Conservation (phyloP, 2,888 invertebrate genomes). For the Sturmia bella region DNA sequence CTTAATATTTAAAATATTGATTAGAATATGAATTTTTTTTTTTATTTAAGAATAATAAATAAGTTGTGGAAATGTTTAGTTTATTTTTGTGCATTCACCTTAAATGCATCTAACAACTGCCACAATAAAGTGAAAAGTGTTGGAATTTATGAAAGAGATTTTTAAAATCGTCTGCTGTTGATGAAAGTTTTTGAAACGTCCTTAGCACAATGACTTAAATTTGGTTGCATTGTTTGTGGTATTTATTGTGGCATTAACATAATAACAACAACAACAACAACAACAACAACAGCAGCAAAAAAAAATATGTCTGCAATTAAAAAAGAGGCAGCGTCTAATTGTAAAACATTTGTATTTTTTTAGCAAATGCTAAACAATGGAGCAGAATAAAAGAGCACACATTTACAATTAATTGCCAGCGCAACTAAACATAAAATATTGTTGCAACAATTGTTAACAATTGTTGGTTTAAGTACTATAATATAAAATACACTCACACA, state of each 20-base stretch:
- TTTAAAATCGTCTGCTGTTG: slow-evolving; percentile 45
- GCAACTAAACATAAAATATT: slow-evolving; percentile 74
- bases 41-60: too few relatives aligned
- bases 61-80: too few relatives aligned
- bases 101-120: slow-evolving; percentile 17
- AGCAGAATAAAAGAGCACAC: slow-evolving; percentile 72
- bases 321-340: slow-evolving; percentile 63
- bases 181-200: slow-evolving; percentile 56
- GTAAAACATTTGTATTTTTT: slow-evolving; percentile 54
- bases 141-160: slow-evolving; percentile 31
- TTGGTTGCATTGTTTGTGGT: slow-evolving; percentile 42
- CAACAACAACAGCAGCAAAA: not conserved
- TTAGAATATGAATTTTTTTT: too few relatives aligned
- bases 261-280: slow-evolving; percentile 23
- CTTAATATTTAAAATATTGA: too few relatives aligned
- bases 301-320: slow-evolving; percentile 62
- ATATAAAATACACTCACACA: slow-evolving; percentile 46
- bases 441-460: slow-evolving; percentile 71
- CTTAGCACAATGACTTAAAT: slow-evolving; percentile 62
- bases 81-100: not conserved
- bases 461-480: slow-evolving; percentile 71
- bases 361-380: slow-evolving; percentile 70
- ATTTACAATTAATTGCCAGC: slow-evolving; percentile 80
- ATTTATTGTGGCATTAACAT: slow-evolving; percentile 56
- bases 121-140: slow-evolving; percentile 35